A percentile compares a stretch with the other conserved stretches of the same genome.
Conservation (phyloP, 2,797 vertebrate species). For the Pyrocephalus nanus region DNA sequence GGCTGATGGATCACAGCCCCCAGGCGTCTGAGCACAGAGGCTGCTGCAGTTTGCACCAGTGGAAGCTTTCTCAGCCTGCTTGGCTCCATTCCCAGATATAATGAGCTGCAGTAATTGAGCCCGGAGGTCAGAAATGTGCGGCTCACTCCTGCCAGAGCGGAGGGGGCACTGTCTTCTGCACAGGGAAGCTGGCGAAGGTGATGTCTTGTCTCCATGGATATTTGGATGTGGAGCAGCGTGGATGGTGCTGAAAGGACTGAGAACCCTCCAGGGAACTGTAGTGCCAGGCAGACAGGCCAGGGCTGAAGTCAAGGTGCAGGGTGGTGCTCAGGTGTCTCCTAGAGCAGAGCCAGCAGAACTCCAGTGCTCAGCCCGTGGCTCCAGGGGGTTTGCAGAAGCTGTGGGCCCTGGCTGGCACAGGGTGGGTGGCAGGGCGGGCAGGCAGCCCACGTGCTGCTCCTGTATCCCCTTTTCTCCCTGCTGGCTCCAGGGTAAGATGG, state of each 20-base stretch:
- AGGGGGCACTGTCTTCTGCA: not conserved
- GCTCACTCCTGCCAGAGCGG: constrained; percentile 15
- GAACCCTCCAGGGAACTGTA: not conserved
- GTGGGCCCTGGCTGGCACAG: not conserved
- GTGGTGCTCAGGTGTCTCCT: not conserved
- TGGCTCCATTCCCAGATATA: constrained; percentile 66
- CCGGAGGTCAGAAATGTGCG: constrained; percentile 54
- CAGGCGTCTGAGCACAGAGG: not conserved
- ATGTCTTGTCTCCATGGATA: not conserved
- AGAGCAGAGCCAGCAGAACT: not conserved
- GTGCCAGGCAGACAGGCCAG: accelerated
- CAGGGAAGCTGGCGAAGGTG: not conserved
- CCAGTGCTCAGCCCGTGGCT: not conserved
- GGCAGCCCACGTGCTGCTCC: not conserved
- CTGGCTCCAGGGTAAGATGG: not conserved
- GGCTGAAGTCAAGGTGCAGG: too few relatives aligned
- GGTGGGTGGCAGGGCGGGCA: not conserved
- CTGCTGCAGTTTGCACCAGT: constrained; percentile 52
- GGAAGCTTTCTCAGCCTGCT: constrained; percentile 58
- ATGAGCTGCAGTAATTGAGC: constrained; percentile 69
- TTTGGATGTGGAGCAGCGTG: not conserved
- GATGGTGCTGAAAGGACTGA: not conserved
- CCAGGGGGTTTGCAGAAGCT: not conserved
- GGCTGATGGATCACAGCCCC: constrained; percentile 42
- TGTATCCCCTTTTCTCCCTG: not conserved